Evolutionary conservation across 2,888 invertebrate species (phyloP), one percentile per base, ranked within the genome.

Genomic region (Drosophila mimica): DNA sequence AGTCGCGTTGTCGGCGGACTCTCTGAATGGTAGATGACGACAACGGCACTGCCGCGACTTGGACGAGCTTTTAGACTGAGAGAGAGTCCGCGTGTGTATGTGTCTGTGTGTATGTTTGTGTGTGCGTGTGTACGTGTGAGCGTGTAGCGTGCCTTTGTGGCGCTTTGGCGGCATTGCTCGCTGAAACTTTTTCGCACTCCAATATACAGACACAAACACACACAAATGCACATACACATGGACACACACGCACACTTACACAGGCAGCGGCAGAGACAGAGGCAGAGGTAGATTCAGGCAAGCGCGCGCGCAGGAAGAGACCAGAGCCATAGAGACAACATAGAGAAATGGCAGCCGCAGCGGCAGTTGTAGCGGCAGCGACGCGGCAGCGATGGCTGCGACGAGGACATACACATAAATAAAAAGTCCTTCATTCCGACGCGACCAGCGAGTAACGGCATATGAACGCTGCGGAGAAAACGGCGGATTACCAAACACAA

Each of bases 401-500:
- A 71, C 89, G 90, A 89, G 89, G 85, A 89, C 90, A 83, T 89
- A 83, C 90, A 93, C 92, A 93, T 92, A 93, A 93, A 93, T 93
- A 93, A 92, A 93, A 92, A 92, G 91, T 92, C 92, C 92, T 93
- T 92, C 92, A 92, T 92, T 92, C 92, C 92, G 92, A 92, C 92
- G 92, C 92, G 92, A 92, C 89, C 89, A 90, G 92, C 92, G 92
- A 92, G 92, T 92, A 92, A 92, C 88, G 88, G 83, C 86, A 82
- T 75, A 88, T 73, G 77, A 85, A 79, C 79, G 81, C 81, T 78
- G 75, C 84, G 83, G 88, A 85, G 83, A 79, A 82, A 88, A 88
- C 85, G 82, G 71, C 72, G 88, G 76, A 87, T 81, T 75, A 74
- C 60, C 76, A 66, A 86, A 83, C 56, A 61, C 54, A 68, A 62